Evolutionary conservation across 2,888 invertebrate genomes (phyloP).

Genomic region (Parochlus steinenii): DNA sequence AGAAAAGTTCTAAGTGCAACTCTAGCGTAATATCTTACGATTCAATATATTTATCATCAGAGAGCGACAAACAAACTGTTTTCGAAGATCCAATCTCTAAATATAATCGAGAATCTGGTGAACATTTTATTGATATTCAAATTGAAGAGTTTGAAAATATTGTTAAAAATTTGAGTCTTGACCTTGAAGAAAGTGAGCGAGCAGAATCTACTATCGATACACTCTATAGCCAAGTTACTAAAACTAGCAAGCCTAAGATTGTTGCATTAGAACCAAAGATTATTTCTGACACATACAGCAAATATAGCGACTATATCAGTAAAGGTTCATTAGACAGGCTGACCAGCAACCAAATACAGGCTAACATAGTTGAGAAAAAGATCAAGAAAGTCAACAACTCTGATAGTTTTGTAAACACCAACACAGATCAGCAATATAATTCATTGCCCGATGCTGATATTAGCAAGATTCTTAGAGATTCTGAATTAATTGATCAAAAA

Average conservation of each 20-base stretch:
- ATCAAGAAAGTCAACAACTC: neutral
- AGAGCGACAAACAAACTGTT: slow-evolving; percentile 23
- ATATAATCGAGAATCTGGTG: slow-evolving; percentile 7
- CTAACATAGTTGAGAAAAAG: slow-evolving; percentile 4
- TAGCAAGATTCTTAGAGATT: slow-evolving; percentile 49
- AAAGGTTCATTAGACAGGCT: slow-evolving; percentile 18
- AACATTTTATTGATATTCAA: slow-evolving; percentile 6
- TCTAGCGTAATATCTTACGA: slow-evolving; percentile 27
- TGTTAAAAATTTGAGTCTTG: slow-evolving; percentile 11
- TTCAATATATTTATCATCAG: slow-evolving; percentile 29
- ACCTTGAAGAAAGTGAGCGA: slow-evolving; percentile 5
- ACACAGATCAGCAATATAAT: slow-evolving; percentile 50
- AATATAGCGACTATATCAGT: slow-evolving; percentile 6
- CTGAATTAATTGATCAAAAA: slow-evolving; percentile 54
- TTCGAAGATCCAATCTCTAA: slow-evolving; percentile 18
- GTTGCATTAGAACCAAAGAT: slow-evolving; percentile 17
- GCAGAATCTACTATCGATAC: slow-evolving; percentile 14
- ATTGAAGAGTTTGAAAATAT: slow-evolving; percentile 10
- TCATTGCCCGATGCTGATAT: slow-evolving; percentile 54
- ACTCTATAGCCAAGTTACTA: slow-evolving; percentile 24
- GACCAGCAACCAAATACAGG: slow-evolving; percentile 16
- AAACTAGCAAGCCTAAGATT: slow-evolving; percentile 38
- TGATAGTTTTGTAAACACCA: slow-evolving; percentile 21
- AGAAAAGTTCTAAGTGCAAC: slow-evolving; percentile 3
- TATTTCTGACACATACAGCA: slow-evolving; percentile 4